Conservation (phyloP, 2,113 vertebrate genomes). For the Pelecanus crispus region DNA sequence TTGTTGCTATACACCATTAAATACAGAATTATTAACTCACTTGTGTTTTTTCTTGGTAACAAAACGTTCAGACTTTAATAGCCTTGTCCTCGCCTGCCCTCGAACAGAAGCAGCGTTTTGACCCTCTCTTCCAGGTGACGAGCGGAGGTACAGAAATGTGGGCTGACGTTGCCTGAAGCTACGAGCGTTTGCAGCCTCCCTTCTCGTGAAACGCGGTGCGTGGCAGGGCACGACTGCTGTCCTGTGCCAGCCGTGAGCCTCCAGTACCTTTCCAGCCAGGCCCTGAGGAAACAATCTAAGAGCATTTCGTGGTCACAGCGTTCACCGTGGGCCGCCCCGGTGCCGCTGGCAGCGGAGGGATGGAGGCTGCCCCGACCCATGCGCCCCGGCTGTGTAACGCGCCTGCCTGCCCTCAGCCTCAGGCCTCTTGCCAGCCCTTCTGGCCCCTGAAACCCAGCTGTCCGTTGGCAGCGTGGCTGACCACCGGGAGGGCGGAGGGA, state of each 20-base stretch:
- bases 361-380: neutral
- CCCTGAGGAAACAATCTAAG: neutral
- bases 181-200: accelerated
- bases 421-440: neutral
- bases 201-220: accelerated
- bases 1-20: neutral
- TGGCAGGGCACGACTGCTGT: accelerated
- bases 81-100: neutral
- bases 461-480: accelerated
- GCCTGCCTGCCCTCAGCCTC: neutral
- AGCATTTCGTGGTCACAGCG: accelerated
- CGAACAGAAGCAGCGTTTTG: accelerated
- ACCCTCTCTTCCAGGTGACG: neutral
- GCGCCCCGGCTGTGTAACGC: accelerated
- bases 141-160: accelerated
- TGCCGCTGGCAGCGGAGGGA: accelerated
- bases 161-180: neutral
- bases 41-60: neutral
- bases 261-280: neutral
- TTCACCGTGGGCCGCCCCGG: accelerated
- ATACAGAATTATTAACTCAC: neutral
- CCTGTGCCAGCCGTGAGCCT: accelerated
- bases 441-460: too few species aligned
- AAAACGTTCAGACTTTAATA: neutral
- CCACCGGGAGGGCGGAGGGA: accelerated